Percentiles rank a stretch among this genome's conserved stretches.
phyloP scores from a whole-genome alignment of 2,797 vertebrate species.

The Rousettus madagascariensis region DNA sequence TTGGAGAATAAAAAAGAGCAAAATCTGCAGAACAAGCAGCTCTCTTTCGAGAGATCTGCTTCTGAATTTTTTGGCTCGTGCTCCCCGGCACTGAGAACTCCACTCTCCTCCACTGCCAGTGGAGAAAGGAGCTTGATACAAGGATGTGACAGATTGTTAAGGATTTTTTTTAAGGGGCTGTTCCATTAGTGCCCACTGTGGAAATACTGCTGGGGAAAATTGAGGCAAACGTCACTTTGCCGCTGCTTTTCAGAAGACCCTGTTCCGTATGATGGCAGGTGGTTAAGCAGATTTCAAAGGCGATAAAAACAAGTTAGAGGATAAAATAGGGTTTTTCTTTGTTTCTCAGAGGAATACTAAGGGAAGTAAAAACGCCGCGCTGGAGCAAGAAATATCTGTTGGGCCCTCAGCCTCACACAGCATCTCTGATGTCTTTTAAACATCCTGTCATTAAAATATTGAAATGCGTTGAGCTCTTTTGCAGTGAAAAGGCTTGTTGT shows the following conservation, averaged over 20 bases:
- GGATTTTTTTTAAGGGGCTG: rapidly evolving
- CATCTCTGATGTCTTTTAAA: conserved; percentile 28
- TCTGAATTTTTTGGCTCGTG: background rate
- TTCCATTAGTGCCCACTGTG: no score
- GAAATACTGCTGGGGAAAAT: background rate
- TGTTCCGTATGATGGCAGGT: background rate
- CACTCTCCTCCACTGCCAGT: no score
- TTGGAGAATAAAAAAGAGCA: background rate
- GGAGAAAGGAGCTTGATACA: background rate
- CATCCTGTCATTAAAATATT: conserved; percentile 3
- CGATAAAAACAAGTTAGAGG: background rate
- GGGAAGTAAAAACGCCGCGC: background rate
- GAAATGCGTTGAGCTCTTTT: background rate
- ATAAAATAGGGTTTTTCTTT: background rate
- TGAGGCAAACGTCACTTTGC: background rate
- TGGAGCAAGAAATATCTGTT: background rate
- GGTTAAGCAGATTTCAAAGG: background rate
- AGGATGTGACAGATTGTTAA: rapidly evolving
- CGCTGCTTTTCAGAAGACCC: background rate
- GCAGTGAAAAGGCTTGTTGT: conserved; percentile 55
- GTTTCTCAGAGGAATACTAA: background rate
- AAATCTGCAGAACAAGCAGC: rapidly evolving
- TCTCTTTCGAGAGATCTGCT: background rate
- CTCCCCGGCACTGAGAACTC: no score
- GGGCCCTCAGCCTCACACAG: background rate